These are phyloP conservation scores for Labeo calbasu DNA, from an alignment of 2,797 vertebrate species.

Conservation along the genomic window DNA sequence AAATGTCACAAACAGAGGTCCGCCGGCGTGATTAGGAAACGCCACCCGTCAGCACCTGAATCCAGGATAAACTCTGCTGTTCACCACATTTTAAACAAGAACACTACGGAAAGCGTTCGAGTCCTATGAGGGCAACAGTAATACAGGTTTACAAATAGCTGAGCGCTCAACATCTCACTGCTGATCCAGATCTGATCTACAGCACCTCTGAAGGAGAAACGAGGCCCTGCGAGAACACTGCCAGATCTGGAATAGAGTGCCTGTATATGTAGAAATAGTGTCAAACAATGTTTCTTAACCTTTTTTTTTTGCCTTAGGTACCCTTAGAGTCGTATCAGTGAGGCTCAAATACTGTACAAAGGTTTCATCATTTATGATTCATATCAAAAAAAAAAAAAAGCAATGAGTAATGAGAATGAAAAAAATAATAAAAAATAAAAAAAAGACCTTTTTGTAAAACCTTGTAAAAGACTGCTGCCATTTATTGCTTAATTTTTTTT, in stretches of 20 bases:
- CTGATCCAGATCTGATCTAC: constrained; percentile 14
- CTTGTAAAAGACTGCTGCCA: too few relatives aligned
- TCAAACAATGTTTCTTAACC: background rate
- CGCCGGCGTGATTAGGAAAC: background rate
- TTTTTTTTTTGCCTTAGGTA: background rate
- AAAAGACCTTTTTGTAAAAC: background rate
- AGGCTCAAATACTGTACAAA: background rate
- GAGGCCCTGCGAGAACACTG: constrained; percentile 15
- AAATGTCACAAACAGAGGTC: constrained; percentile 1
- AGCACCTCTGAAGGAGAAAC: background rate
- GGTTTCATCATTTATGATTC: background rate
- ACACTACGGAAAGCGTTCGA: constrained; percentile 21
- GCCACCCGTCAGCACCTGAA: constrained; percentile 7
- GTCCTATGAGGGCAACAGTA: constrained; percentile 27
- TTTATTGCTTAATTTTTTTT: background rate
- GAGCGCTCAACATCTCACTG: constrained; percentile 3
- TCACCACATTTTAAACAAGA: constrained; percentile 8
- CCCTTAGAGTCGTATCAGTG: background rate
- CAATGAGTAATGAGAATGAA: background rate
- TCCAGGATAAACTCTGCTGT: constrained; percentile 22
- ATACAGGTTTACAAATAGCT: constrained; percentile 49
- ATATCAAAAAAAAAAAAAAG: background rate
- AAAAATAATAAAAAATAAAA: too few relatives aligned
- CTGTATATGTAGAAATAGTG: background rate
- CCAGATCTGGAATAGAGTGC: background rate